These are phyloP conservation scores for Serinus canaria DNA, from an alignment of 2,113 vertebrate genomes.

Conservation along the genomic window DNA sequence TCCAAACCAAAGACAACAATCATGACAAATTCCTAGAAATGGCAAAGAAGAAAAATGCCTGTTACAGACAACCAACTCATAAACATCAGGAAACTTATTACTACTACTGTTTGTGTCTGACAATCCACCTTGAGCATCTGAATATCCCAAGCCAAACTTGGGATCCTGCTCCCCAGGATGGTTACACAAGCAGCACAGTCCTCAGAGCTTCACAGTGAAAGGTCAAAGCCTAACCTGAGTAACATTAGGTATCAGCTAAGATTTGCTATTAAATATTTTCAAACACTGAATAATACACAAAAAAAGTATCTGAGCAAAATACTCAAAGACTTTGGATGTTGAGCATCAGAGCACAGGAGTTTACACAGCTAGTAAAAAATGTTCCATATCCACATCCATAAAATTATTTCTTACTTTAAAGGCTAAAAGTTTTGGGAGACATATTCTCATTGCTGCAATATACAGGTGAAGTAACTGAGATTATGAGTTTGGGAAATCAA, in stretches of 20 bases:
- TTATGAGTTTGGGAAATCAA: background rate
- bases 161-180: background rate
- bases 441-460: background rate
- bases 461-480: background rate
- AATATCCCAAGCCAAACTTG: background rate
- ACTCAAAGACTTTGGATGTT: background rate
- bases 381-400: background rate
- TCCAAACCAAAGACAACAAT: constrained; percentile 98
- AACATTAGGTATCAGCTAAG: background rate
- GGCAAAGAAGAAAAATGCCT: constrained; percentile 8
- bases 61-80: background rate
- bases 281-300: background rate
- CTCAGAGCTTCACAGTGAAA: background rate
- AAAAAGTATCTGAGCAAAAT: background rate
- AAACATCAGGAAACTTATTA: background rate
- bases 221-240: background rate
- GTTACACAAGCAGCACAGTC: background rate
- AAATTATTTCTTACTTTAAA: background rate
- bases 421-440: background rate
- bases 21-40: constrained; percentile 94
- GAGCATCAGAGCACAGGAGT: background rate
- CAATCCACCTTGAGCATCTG: background rate
- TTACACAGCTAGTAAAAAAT: background rate
- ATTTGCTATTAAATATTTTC: background rate
- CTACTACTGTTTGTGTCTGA: background rate